A percentile compares a stretch with the other conserved stretches of the same genome.
Conservation (phyloP, 2,797 vertebrate genomes). For the Hoplostethus mediterraneus region DNA sequence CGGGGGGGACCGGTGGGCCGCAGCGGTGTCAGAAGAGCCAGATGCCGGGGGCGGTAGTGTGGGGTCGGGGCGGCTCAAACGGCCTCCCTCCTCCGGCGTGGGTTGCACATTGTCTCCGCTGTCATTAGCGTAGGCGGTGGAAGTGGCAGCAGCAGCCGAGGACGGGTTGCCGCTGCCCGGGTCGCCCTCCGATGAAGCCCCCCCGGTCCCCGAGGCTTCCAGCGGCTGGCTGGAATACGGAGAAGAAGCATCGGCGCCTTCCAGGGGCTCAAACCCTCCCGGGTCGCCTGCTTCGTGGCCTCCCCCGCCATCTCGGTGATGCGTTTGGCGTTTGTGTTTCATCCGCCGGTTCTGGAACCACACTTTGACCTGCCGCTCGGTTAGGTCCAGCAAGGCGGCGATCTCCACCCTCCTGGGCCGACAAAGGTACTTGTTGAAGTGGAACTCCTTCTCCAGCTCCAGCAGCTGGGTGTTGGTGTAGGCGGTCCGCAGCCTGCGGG, state of each 20-base stretch:
- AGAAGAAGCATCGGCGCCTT: conserved; percentile 84
- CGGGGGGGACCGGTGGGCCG: not conserved
- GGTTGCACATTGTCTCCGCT: conserved; percentile 84
- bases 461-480: conserved; percentile 99
- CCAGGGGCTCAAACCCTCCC: conserved; percentile 81
- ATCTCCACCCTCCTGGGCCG: conserved; percentile 97
- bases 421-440: conserved; percentile 99
- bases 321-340: conserved; percentile 99
- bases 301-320: conserved; percentile 84
- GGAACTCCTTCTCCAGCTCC: conserved; percentile 99
- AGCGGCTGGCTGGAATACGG: conserved; percentile 81
- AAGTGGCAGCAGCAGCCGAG: conserved; percentile 53
- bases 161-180: conserved; percentile 72
- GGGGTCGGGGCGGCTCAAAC: conserved; percentile 58
- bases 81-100: conserved; percentile 77
- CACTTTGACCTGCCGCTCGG: conserved; percentile 98
- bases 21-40: conserved; percentile 65
- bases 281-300: conserved; percentile 84
- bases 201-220: conserved; percentile 83
- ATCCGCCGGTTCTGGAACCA: conserved; percentile 99
- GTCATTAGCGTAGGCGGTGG: conserved; percentile 74
- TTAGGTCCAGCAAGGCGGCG: conserved; percentile 96
- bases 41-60: conserved; percentile 58
- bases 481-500: conserved; percentile 95
- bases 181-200: conserved; percentile 75